phyloP scores from a whole-genome alignment of 1,140 invertebrate species.

The Micrasema longulum region DNA sequence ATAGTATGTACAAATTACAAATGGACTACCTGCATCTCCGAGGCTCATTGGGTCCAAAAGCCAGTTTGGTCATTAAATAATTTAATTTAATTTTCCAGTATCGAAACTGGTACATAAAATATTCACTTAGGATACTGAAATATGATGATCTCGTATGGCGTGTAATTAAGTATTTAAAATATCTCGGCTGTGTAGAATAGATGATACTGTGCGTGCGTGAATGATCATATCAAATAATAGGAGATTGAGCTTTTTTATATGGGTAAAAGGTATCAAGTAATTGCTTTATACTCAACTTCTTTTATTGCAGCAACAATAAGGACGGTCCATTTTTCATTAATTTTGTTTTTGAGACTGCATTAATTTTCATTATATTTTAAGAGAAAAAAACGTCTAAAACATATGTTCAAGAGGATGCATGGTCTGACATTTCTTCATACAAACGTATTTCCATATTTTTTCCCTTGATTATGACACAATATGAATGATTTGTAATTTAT shows the following conservation, averaged over 20 bases:
- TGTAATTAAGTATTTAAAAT: constrained; percentile 25
- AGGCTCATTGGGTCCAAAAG: too few relatives aligned
- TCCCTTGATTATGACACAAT: too few relatives aligned
- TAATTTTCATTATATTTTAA: too few relatives aligned
- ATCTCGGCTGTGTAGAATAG: neutral
- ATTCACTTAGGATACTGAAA: constrained; percentile 16
- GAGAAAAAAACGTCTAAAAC: too few relatives aligned
- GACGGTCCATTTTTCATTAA: neutral
- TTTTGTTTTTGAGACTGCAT: too few relatives aligned
- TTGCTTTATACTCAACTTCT: neutral
- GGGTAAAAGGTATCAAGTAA: neutral
- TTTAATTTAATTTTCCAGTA: neutral
- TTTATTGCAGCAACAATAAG: neutral
- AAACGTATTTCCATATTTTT: too few relatives aligned
- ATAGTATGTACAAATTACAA: too few relatives aligned
- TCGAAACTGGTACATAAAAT: neutral
- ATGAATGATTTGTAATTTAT: too few relatives aligned
- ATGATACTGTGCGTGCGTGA: constrained; percentile 7
- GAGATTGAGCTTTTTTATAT: constrained; percentile 7
- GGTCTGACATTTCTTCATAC: too few relatives aligned
- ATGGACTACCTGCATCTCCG: too few relatives aligned
- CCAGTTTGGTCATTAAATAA: neutral
- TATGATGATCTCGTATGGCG: constrained; percentile 5
- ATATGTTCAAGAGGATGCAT: too few relatives aligned
- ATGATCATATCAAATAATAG: constrained; percentile 32